Percentiles rank a stretch among this genome's conserved stretches.
These are phyloP conservation scores for Ailuropoda melanoleuca DNA, from an alignment of 2,113 vertebrate genomes.

Conservation along the genomic window DNA sequence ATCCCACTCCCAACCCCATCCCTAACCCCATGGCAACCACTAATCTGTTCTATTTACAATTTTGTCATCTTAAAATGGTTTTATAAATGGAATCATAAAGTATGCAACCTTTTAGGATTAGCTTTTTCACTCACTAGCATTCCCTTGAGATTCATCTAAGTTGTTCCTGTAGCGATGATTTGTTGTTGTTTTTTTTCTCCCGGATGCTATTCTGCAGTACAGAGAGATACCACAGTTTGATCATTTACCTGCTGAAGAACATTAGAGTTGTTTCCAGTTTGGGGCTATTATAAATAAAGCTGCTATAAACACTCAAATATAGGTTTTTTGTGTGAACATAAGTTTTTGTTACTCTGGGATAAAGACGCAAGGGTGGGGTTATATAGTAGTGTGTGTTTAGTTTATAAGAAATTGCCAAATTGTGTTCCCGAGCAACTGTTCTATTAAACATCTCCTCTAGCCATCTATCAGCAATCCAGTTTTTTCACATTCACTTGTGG, in stretches of 20 bases:
- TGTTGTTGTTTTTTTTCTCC: neutral
- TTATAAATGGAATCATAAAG: neutral
- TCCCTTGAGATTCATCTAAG: neutral
- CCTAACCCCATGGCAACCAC: neutral
- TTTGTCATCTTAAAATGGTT: neutral
- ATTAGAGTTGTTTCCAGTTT: neutral
- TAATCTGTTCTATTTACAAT: neutral
- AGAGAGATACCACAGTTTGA: neutral
- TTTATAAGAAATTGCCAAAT: neutral
- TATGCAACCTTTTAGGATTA: neutral
- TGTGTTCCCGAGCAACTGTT: neutral
- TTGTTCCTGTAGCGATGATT: neutral
- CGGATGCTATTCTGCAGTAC: neutral
- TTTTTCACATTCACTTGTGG: neutral
- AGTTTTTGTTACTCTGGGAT: neutral
- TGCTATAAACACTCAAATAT: neutral
- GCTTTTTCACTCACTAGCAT: neutral
- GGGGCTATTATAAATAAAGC: neutral
- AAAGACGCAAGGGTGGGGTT: neutral
- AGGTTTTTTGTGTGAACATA: neutral
- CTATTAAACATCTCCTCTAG: neutral
- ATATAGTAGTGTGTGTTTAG: neutral
- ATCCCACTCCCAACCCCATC: too few relatives aligned
- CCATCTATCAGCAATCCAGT: neutral
- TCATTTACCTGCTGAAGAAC: neutral